Evolutionary conservation across 2,888 invertebrate species (phyloP).

Genomic region (Pyrocoelia pectoralis): DNA sequence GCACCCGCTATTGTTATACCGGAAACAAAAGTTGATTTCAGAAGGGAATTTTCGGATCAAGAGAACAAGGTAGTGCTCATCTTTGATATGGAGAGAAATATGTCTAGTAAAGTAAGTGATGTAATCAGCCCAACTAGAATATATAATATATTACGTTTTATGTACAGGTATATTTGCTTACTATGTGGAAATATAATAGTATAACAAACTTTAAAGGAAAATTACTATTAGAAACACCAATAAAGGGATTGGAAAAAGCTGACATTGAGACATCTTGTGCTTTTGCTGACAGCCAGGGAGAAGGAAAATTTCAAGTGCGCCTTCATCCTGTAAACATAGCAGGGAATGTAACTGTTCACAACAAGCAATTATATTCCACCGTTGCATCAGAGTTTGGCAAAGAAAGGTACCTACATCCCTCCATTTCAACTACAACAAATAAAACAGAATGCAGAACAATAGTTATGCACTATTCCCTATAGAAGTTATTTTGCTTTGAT

Average conservation of each 20-base stretch:
- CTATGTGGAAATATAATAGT: conserved; percentile 47
- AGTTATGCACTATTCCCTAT: no score
- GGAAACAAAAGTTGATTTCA: conserved; percentile 69
- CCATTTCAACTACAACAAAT: no score
- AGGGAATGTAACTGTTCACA: conserved; percentile 50
- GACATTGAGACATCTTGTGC: conserved; percentile 54
- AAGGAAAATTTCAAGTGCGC: conserved; percentile 50
- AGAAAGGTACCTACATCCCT: conserved; percentile 47
- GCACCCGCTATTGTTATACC: conserved; percentile 72
- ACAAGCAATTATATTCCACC: conserved; percentile 47
- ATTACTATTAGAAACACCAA: conserved; percentile 57
- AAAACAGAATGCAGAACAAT: no score
- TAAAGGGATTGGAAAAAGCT: conserved; percentile 57
- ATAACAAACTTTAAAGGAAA: conserved; percentile 52
- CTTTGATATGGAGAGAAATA: conserved; percentile 58
- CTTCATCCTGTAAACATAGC: conserved; percentile 55
- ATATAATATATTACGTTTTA: background rate
- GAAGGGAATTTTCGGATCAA: conserved; percentile 72
- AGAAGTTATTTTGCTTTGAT: no score
- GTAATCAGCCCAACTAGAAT: background rate
- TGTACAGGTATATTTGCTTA: conserved; percentile 40
- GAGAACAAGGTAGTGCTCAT: conserved; percentile 72
- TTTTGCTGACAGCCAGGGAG: conserved; percentile 51
- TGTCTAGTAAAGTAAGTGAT: conserved; percentile 46
- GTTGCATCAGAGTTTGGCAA: conserved; percentile 50